Conservation (phyloP, 2,888 invertebrate genomes). For the Synergus japonicus region DNA sequence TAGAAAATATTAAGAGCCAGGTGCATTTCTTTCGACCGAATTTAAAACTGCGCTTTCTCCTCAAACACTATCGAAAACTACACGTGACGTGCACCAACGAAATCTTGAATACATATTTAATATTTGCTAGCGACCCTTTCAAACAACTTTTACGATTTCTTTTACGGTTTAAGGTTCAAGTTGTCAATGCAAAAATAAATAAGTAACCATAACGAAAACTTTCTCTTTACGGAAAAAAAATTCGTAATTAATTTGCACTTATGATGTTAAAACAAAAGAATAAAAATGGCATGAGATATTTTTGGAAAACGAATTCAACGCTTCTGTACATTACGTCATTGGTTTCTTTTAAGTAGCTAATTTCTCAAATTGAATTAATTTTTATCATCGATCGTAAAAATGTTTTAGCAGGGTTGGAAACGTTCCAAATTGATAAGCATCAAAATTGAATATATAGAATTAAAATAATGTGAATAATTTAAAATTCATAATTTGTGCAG, state of each 20-base stretch:
- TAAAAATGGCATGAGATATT: neutral
- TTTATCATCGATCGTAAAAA: neutral
- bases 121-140: slow-evolving; percentile 20
- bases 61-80: slow-evolving; percentile 16
- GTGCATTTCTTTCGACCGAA: slow-evolving; percentile 12
- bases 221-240: neutral
- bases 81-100: neutral
- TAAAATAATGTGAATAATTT: no score
- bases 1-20: slow-evolving; percentile 15
- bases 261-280: neutral
- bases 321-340: slow-evolving; percentile 1
- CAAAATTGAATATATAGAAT: no score
- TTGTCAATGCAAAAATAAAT: neutral
- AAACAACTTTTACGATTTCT: slow-evolving; percentile 19
- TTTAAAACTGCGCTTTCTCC: slow-evolving; percentile 33
- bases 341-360: slow-evolving; percentile 5
- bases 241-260: neutral
- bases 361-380: neutral
- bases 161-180: neutral
- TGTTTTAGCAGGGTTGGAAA: neutral
- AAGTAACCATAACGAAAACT: neutral
- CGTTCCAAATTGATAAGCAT: no score
- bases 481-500: no score
- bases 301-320: neutral
- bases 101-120: slow-evolving; percentile 24